phyloP scores from a whole-genome alignment of 1,140 invertebrate genomes.

The Hycleus phaleratus region DNA sequence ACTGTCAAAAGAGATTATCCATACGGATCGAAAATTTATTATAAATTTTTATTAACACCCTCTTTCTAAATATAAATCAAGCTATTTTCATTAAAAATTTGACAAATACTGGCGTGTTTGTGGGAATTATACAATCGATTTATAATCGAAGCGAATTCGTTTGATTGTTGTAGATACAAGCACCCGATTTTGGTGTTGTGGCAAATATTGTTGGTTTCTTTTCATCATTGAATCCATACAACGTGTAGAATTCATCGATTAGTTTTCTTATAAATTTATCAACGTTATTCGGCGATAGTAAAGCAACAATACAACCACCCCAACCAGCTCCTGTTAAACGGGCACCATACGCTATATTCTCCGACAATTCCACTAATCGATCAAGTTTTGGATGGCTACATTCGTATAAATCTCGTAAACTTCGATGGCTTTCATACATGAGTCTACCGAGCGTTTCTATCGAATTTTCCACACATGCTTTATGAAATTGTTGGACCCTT shows the following conservation, averaged over 20 bases:
- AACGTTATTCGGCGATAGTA: conserved; percentile 59
- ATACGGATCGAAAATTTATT: too few relatives aligned
- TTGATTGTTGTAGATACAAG: conserved; percentile 28
- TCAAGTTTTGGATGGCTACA: conserved; percentile 91
- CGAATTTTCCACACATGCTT: conserved; percentile 52
- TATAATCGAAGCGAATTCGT: too few relatives aligned
- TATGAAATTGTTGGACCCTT: conserved; percentile 68
- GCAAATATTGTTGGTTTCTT: conserved; percentile 47
- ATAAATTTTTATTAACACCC: too few relatives aligned
- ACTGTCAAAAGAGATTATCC: too few relatives aligned
- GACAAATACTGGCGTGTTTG: too few relatives aligned
- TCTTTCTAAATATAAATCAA: too few relatives aligned
- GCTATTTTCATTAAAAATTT: too few relatives aligned
- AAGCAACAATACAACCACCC: conserved; percentile 92
- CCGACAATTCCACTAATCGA: conserved; percentile 69
- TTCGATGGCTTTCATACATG: conserved; percentile 85
- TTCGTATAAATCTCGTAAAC: conserved; percentile 80
- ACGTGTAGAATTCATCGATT: conserved; percentile 61
- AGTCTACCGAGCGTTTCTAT: conserved; percentile 64
- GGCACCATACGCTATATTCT: conserved; percentile 65
- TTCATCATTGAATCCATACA: conserved; percentile 41
- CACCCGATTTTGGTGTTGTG: conserved; percentile 49
- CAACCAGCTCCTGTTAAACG: conserved; percentile 93
- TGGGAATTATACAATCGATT: too few relatives aligned
- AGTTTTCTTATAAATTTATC: conserved; percentile 62